Evolutionary conservation across 2,888 invertebrate genomes (phyloP), one percentile per base, ranked within the genome.

Genomic region (Drosophila gaucha): DNA sequence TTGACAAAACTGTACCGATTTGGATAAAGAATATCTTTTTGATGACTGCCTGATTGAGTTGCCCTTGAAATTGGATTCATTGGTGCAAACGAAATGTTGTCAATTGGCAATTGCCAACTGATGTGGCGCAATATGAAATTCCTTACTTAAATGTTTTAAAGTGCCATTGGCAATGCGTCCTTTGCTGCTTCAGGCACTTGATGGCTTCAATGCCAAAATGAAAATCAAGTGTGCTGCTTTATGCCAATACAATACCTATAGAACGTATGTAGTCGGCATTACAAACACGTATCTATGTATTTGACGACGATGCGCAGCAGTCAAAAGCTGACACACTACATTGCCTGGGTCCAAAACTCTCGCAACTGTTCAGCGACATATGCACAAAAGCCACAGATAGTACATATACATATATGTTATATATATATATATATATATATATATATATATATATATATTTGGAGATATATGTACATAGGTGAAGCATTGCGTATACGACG

Each of bases 401-500:
- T 26, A 55, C 12, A 49, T 16, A 28, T 14, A 14, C n/a, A n/a
- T 41, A 24, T 41, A 16, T 41, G 24, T 41, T 5, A 35, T 28
- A 6, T 16, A 20, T 20, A 44, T 16, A 16, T 9, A 33, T 14
- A 14, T 24, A 20, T 9, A 31, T n/a, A 26, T 24, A 10, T n/a
- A 43, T n/a, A 28, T 20, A 26, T 18, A 20, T 12, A 18, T 39
- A 1, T 24, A 36, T 36, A n/a, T 24, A 1, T 14, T 12, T 33
- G 14, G 41, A n/a, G 30, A n/a, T 20, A 41, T 10, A 24, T 44
- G 22, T 38, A 22, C 24, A 56, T 36, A 36, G 22, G 46, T 35
- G 16, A 4, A 22, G 41, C 31, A 49, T 74, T 74, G 71, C 74
- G 74, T 75, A 74, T 70, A 65, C 71, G 73, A 43, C 46, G 26